Evolutionary conservation across 2,797 vertebrate genomes (phyloP), one percentile per base, ranked within the genome.

Genomic region (Periophthalmus magnuspinnatus): DNA sequence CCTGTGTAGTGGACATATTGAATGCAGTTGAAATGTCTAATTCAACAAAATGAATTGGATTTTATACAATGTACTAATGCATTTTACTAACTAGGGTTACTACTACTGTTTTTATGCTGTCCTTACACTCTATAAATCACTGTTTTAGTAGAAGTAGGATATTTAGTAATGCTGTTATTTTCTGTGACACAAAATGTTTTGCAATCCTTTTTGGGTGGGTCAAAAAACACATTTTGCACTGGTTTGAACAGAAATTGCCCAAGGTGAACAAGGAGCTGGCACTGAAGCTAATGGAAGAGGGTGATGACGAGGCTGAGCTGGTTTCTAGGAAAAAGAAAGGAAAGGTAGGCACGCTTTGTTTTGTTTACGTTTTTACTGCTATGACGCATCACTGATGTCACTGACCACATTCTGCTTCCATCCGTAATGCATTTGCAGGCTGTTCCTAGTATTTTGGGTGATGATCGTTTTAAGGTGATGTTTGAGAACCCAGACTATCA

Each of bases 401-500:
- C 41, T 45, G 11, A 45, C 14, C 32, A 11, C 45, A 11, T 50
- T 22, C 28, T 66, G 48, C 6, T n/a, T 50, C 54, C 7, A 50
- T 16, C 28, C 22, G 19, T n/a, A 45, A 1, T 36, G 41, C 14
- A 52, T 55, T 38, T 56, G 13, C 77, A 99, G 97, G 94, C 85
- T 67, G 82, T 95, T 24, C 94, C 95, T 17, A 98, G 86, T 86
- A 94, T 99, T 79, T 93, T 99, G 71, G 94, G 91, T 3, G 98
- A 99, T 24, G 93, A 97, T 73, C 95, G 97, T 36, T 99, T 99
- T 90, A 97, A 98, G 93, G 91, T 97, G 83, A 99, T 99, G 97
- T 99, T 99, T 77, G 97, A 99, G 85, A 98, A 99, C 86, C 97
- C 97, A 0, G 97, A 99, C 82, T 99, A 95, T 91, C 97, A 99